A percentile compares a stretch with the other conserved stretches of the same genome.
Conservation (phyloP, 2,888 invertebrate genomes). For the Apamea epomidion region DNA sequence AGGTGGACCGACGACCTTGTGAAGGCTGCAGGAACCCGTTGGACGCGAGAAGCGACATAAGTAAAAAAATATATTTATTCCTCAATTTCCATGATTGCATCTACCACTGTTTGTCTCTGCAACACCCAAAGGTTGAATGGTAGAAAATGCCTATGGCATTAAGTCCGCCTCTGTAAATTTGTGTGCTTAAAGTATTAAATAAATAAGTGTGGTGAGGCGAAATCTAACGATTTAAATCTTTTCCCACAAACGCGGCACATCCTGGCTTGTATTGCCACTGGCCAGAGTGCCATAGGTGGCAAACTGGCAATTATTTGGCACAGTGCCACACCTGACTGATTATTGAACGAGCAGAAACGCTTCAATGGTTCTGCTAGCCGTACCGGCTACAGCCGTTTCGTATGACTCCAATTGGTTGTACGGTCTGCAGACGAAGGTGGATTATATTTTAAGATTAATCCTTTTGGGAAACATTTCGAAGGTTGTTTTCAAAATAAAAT, state of each 20-base stretch:
- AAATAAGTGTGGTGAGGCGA: background rate
- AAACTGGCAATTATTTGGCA: conserved; percentile 55
- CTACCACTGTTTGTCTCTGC: too few relatives aligned
- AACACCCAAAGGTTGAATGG: too few relatives aligned
- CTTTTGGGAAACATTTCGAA: too few relatives aligned
- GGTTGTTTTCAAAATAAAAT: background rate
- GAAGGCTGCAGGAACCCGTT: too few relatives aligned
- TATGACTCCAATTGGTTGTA: conserved; percentile 59
- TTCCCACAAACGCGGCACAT: conserved; percentile 11
- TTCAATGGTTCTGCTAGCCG: conserved; percentile 59
- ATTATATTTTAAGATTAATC: too few relatives aligned
- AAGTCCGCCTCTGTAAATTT: too few relatives aligned
- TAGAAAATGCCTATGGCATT: too few relatives aligned
- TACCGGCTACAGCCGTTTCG: conserved; percentile 41
- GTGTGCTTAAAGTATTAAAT: too few relatives aligned
- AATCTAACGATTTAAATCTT: background rate
- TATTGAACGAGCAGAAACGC: conserved; percentile 57
- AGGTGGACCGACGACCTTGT: too few relatives aligned
- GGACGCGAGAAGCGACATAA: background rate
- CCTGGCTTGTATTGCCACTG: conserved; percentile 21
- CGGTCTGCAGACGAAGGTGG: conserved; percentile 33
- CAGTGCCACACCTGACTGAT: conserved; percentile 61
- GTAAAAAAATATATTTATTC: too few relatives aligned
- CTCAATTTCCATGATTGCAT: too few relatives aligned
- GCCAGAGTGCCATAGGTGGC: conserved; percentile 33